phyloP scores from a whole-genome alignment of 2,113 vertebrate species.

The Podarcis muralis region DNA sequence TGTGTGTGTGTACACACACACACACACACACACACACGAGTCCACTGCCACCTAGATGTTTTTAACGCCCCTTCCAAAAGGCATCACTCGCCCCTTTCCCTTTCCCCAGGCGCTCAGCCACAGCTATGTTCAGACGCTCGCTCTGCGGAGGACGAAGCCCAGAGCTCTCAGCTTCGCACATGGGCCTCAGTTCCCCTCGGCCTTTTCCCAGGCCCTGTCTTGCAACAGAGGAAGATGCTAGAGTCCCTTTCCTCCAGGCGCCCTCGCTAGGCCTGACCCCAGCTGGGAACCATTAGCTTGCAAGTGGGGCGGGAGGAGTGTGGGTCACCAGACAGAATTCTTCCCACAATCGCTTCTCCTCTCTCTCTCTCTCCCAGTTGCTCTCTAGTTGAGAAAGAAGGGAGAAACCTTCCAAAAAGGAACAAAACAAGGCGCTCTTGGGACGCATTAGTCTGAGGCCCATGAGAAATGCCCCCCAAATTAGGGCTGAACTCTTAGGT shows the following conservation, averaged over 20 bases:
- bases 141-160: neutral
- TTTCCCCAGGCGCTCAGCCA: neutral
- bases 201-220: neutral
- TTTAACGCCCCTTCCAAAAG: neutral
- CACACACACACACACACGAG: too few relatives aligned
- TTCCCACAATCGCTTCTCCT: neutral
- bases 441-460: neutral
- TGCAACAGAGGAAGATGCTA: neutral
- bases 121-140: neutral
- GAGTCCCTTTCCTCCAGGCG: neutral
- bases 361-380: too few relatives aligned
- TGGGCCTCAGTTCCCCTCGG: neutral
- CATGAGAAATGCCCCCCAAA: neutral
- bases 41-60: neutral
- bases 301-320: neutral
- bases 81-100: too few relatives aligned
- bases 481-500: neutral
- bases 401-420: neutral
- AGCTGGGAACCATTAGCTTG: conserved; percentile 7
- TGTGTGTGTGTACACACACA: too few relatives aligned
- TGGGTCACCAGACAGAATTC: conserved; percentile 5
- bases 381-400: neutral
- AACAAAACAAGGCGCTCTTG: neutral
- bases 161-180: neutral
- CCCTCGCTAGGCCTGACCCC: neutral